phyloP scores from a whole-genome alignment of 2,888 invertebrate genomes.

The Apamea sordens region DNA sequence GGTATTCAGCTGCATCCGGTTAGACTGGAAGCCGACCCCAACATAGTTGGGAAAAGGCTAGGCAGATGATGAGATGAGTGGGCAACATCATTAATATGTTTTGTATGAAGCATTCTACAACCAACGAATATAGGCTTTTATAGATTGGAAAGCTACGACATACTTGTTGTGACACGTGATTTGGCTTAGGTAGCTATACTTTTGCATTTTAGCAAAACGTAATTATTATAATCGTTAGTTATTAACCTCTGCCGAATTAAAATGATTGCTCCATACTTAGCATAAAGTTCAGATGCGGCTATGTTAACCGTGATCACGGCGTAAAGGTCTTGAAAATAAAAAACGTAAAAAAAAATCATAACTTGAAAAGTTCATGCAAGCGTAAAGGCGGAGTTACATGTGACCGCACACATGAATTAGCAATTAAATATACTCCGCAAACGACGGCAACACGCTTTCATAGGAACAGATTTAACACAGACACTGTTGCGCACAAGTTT shows the following conservation, averaged over 20 bases:
- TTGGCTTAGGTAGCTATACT: neutral
- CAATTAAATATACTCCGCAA: neutral
- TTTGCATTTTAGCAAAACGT: neutral
- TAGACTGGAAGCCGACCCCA: no score
- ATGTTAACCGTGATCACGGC: neutral
- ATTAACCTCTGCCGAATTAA: neutral
- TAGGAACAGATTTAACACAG: neutral
- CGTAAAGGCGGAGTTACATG: slow-evolving; percentile 18
- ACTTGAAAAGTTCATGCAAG: slow-evolving; percentile 20
- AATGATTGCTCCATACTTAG: neutral
- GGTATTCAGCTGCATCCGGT: no score
- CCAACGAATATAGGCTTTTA: neutral
- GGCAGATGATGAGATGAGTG: no score
- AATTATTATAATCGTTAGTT: neutral
- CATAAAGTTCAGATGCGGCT: neutral
- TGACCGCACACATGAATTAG: slow-evolving; percentile 6
- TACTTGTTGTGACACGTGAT: neutral
- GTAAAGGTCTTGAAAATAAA: neutral
- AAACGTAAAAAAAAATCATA: neutral
- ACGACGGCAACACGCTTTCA: neutral
- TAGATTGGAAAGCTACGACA: neutral
- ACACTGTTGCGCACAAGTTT: slow-evolving; percentile 17
- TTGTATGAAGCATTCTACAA: neutral
- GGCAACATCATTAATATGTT: no score
- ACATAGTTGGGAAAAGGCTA: no score